These are phyloP conservation scores for Colius striatus DNA, from an alignment of 2,113 vertebrate species.

Conservation along the genomic window DNA sequence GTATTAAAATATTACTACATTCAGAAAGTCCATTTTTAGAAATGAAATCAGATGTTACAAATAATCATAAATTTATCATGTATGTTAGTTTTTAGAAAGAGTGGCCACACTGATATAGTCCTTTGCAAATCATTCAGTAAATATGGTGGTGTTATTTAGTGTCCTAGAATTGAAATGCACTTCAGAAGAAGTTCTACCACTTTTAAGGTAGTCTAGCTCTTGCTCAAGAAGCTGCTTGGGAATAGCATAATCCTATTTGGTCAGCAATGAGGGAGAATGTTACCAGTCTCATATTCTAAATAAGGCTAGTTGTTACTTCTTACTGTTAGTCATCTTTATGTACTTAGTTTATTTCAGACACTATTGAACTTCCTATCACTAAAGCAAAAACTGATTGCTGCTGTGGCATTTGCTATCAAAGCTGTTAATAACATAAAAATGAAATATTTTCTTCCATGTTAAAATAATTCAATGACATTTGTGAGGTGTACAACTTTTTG, in stretches of 20 bases:
- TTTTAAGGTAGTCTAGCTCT: neutral
- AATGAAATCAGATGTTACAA: neutral
- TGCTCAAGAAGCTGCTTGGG: neutral
- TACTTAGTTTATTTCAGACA: neutral
- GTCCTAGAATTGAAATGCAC: neutral
- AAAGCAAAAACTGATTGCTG: constrained; percentile 27
- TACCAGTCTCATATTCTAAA: neutral
- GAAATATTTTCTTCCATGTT: constrained; percentile 60
- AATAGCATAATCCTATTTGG: neutral
- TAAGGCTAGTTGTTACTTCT: neutral
- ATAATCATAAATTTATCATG: neutral
- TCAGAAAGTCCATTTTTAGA: neutral
- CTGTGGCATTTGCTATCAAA: constrained; percentile 30
- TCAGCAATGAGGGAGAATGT: neutral
- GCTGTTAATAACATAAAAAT: constrained; percentile 20
- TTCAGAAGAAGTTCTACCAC: neutral
- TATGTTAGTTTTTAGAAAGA: neutral
- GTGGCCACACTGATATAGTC: neutral
- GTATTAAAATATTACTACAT: neutral
- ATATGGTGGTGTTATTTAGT: neutral
- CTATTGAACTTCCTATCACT: constrained; percentile 13
- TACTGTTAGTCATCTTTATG: neutral
- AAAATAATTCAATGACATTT: constrained; percentile 74
- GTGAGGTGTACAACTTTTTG: constrained; percentile 69
- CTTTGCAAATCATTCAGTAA: neutral